A percentile compares a stretch with the other conserved stretches of the same genome.
Evolutionary conservation across 2,888 invertebrate species (phyloP).

Genomic region (Spilarctia lutea): DNA sequence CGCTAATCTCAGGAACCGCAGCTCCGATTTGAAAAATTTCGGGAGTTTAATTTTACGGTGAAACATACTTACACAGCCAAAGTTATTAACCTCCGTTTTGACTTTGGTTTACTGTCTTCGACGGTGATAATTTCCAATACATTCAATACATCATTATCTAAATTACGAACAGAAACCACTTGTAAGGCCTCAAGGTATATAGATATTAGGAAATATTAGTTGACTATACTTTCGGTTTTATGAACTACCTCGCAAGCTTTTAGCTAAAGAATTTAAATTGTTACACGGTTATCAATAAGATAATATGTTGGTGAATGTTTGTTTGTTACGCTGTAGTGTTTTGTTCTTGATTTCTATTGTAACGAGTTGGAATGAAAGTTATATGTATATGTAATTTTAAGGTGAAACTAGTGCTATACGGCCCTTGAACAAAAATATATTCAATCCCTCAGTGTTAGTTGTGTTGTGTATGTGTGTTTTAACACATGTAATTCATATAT

Average conservation of each 20-base stretch:
- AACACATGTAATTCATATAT: too few species aligned
- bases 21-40: too few species aligned
- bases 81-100: too few species aligned
- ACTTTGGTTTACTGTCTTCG: neutral
- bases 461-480: too few species aligned
- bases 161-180: slow-evolving; percentile 8
- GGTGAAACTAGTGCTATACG: too few species aligned
- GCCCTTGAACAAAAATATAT: too few species aligned
- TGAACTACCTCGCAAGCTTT: slow-evolving; percentile 8
- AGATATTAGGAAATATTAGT: neutral
- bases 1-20: too few species aligned
- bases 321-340: neutral
- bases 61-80: too few species aligned
- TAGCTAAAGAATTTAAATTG: slow-evolving; percentile 18
- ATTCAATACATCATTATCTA: slow-evolving; percentile 13
- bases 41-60: too few species aligned
- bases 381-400: neutral
- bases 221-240: slow-evolving; percentile 40
- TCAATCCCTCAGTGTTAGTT: too few species aligned
- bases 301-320: slow-evolving; percentile 18
- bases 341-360: slow-evolving; percentile 10
- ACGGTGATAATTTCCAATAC: slow-evolving; percentile 5
- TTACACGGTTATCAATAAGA: neutral
- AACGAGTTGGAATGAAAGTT: neutral
- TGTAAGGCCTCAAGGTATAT: slow-evolving; percentile 17